Conservation (phyloP, 2,113 vertebrate genomes). For the Alexandromys fortis region DNA sequence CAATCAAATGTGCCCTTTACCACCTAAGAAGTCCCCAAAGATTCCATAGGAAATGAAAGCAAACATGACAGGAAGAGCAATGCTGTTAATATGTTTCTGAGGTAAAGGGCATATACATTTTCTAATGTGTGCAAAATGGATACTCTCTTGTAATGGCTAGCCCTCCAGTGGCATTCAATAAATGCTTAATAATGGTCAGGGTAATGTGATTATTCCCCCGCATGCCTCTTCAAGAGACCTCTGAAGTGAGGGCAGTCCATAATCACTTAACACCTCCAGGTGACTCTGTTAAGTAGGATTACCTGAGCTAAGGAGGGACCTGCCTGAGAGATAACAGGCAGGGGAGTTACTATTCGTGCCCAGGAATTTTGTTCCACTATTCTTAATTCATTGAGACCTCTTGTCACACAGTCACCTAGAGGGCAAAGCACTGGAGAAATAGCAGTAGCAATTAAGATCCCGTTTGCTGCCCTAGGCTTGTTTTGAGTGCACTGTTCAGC, state of each 20-base stretch:
- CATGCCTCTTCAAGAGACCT: constrained; percentile 50
- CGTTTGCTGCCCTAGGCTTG: constrained; percentile 78
- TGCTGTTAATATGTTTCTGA: constrained; percentile 76
- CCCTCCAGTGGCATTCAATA: constrained; percentile 63
- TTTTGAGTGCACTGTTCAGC: constrained; percentile 83
- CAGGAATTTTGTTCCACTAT: constrained; percentile 64
- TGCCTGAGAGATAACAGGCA: not conserved
- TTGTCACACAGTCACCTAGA: constrained; percentile 73
- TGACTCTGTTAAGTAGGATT: constrained; percentile 49
- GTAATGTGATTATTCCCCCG: constrained; percentile 59
- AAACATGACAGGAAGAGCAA: constrained; percentile 78
- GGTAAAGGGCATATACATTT: constrained; percentile 66
- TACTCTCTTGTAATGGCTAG: constrained; percentile 49
- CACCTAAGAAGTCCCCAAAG: constrained; percentile 65
- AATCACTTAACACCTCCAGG: constrained; percentile 58
- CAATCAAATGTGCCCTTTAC: constrained; percentile 63
- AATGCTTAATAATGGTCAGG: constrained; percentile 72
- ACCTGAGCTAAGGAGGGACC: constrained; percentile 54
- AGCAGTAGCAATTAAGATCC: constrained; percentile 83
- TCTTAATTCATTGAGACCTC: constrained; percentile 60
- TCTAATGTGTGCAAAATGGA: constrained; percentile 71
- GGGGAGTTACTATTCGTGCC: not conserved
- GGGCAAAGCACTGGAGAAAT: constrained; percentile 74
- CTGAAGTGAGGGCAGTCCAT: not conserved
- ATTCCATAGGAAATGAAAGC: constrained; percentile 72